Evolutionary conservation across 2,113 vertebrate genomes (phyloP).

Genomic region (Castor canadensis): DNA sequence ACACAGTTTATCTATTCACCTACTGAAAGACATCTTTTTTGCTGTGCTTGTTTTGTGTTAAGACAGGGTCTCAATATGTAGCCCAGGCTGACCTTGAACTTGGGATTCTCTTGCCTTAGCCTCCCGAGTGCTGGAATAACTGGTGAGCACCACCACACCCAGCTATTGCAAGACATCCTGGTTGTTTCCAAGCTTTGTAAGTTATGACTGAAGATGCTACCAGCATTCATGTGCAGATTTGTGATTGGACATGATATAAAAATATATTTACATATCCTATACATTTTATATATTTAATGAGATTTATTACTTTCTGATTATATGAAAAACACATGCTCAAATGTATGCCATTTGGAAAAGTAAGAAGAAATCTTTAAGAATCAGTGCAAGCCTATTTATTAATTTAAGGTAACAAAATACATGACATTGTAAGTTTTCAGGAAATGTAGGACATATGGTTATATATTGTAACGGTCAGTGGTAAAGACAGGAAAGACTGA

Average conservation of each 20-base stretch:
- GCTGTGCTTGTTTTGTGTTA: background rate
- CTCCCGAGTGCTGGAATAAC: background rate
- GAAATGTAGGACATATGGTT: constrained; percentile 52
- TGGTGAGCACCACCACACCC: too few relatives aligned
- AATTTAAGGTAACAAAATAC: constrained; percentile 25
- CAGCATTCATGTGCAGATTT: background rate
- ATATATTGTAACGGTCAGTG: background rate
- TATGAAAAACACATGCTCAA: background rate
- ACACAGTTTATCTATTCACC: background rate
- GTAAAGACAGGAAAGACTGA: constrained; percentile 33
- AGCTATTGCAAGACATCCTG: background rate
- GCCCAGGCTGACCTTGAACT: background rate
- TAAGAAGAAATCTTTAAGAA: constrained; percentile 12
- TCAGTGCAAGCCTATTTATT: constrained; percentile 18
- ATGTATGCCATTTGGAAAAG: constrained; percentile 47
- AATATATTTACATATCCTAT: background rate
- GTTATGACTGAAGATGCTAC: background rate
- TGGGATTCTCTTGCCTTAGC: background rate
- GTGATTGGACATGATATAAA: background rate
- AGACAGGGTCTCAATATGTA: background rate
- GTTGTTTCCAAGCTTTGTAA: background rate
- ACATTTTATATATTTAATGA: background rate
- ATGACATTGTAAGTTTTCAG: background rate
- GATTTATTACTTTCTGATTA: background rate
- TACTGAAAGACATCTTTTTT: background rate